Percentiles rank a stretch among this genome's conserved stretches.
phyloP scores from a whole-genome alignment of 2,797 vertebrate genomes.

The Amazonetta brasiliensis region DNA sequence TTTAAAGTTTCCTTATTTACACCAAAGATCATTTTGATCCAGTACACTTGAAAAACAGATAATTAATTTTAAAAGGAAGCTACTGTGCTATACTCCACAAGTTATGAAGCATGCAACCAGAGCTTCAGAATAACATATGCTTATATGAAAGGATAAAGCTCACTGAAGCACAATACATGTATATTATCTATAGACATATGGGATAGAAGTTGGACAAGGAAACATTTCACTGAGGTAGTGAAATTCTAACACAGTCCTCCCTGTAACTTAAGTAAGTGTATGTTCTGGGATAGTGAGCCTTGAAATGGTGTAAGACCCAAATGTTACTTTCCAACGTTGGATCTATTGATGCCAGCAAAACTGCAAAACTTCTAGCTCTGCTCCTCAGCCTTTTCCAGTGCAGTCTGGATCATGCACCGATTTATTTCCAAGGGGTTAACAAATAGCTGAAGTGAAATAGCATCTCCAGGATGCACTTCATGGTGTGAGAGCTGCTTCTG shows the following conservation, averaged over 20 bases:
- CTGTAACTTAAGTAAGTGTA: background rate
- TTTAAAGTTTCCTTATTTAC: background rate
- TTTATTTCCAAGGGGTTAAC: background rate
- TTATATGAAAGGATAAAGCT: background rate
- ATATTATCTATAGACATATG: background rate
- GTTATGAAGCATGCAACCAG: background rate
- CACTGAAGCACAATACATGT: background rate
- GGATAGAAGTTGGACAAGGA: background rate
- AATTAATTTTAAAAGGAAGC: background rate
- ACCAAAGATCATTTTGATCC: background rate
- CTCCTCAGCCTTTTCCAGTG: background rate
- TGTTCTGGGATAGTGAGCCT: background rate
- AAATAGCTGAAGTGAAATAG: background rate
- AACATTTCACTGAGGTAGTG: background rate
- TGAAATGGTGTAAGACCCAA: background rate
- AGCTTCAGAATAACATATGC: background rate
- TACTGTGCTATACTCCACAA: background rate
- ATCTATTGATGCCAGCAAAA: background rate
- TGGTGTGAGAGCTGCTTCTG: accelerated
- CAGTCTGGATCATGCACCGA: background rate
- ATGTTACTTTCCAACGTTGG: background rate
- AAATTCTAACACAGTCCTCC: background rate
- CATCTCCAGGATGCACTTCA: background rate
- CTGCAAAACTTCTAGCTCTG: background rate
- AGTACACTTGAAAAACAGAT: no score